Evolutionary conservation across 1,140 invertebrate species (phyloP), one percentile per base, ranked within the genome.

Genomic region (Melanaphis sacchari): DNA sequence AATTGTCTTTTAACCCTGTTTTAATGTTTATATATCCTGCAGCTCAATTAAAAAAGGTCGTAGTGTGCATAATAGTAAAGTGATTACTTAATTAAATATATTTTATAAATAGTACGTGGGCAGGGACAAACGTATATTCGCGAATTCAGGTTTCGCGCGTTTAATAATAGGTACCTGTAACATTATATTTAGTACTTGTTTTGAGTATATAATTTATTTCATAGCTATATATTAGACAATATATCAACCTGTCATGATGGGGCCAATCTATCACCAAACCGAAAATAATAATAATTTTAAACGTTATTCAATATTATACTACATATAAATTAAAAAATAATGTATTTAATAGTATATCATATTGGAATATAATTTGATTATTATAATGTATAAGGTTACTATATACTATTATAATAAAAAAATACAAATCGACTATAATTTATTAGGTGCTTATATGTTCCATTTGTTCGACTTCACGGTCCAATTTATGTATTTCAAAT

Each of bases 1-100:
- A 89, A 52, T 46, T 88, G n/a, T 88, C 41, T 88, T 84, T 84
- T 84, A 84, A 84, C 82, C 82, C 84, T n/a, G 84, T 43, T 85
- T 85, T n/a, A 40, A 85, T 40, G 49, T 40, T 54, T 36, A 49
- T 76, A 66, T 89, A 89, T 52, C 46, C 46, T 36, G 21, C 41
- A 46, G 41, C 87, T 36, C 59, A 76, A 76, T 76, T 76, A 76
- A 76, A 76, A 76, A 76, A 76, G 59, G 59, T 76, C 59, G 49
- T 24, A 38, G 8, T 2, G 49, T 43, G 49, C 11, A 90, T 89
- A 31, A 46, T 54, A 38, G 24, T 91, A 8, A 76, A 76, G n/a
- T 18, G 31, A 76, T 76, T 76, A 15, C 59, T 76, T n/a, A 76
- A 76, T 76, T 76, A 76, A 76, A n/a, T 36, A 76, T 18, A 76